These are phyloP conservation scores for Sitta europaea DNA, from an alignment of 2,113 vertebrate genomes.

Conservation along the genomic window DNA sequence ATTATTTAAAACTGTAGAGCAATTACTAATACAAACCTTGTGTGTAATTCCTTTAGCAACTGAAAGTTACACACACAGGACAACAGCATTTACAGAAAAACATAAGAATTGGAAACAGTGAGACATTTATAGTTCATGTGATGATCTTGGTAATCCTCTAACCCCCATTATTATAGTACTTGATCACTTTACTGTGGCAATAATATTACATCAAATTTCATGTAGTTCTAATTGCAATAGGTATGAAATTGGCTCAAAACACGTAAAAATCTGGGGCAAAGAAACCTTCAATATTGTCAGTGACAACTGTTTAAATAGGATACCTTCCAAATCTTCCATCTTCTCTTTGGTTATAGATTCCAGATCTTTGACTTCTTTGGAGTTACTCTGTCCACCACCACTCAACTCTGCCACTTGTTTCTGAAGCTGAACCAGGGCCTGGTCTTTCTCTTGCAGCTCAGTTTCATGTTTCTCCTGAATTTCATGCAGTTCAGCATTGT, in stretches of 20 bases:
- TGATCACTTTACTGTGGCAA: neutral
- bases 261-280: accelerated
- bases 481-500: conserved; percentile 65
- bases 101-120: neutral
- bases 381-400: neutral
- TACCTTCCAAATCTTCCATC: conserved; percentile 83
- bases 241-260: neutral
- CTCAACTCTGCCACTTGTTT: conserved; percentile 71
- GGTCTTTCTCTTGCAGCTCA: conserved; percentile 75
- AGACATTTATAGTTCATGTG: neutral
- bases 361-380: neutral
- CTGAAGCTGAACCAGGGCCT: conserved; percentile 64
- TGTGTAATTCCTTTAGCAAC: neutral
- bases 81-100: neutral
- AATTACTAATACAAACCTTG: neutral
- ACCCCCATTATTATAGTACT: neutral
- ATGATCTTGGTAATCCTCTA: neutral
- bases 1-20: neutral
- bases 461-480: conserved; percentile 72
- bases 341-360: conserved; percentile 58
- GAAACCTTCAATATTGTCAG: neutral
- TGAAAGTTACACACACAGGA: neutral
- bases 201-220: neutral
- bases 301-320: neutral
- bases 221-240: neutral